Percentiles rank a stretch among this genome's conserved stretches.
Conservation (phyloP, 2,113 vertebrate genomes). For the Salvelinus alpinus region DNA sequence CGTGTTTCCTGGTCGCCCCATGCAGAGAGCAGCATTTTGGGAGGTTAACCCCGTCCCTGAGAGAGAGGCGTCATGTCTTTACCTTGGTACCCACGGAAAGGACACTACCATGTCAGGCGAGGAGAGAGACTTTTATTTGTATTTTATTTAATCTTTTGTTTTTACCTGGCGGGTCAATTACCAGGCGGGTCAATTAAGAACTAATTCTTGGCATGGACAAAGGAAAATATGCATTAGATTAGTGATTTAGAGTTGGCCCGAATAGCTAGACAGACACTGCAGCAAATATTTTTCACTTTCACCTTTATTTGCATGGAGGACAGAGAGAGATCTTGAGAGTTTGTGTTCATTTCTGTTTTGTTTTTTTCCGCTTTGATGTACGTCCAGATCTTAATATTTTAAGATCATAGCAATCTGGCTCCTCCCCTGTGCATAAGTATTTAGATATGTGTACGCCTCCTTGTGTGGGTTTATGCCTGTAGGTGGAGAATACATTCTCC, state of each 20-base stretch:
- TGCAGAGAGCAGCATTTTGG: conserved; percentile 40
- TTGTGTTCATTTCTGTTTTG: background rate
- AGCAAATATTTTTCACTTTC: no score
- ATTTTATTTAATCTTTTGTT: no score
- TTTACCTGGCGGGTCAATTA: no score
- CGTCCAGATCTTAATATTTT: background rate
- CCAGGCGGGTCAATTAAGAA: no score
- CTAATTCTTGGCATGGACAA: no score
- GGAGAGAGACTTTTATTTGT: no score
- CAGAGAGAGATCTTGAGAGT: no score
- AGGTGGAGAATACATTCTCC: background rate
- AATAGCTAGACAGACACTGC: no score
- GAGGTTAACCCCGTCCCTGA: conserved; percentile 16
- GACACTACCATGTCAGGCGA: background rate
- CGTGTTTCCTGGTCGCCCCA: conserved; percentile 75
- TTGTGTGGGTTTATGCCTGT: background rate
- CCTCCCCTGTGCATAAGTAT: background rate
- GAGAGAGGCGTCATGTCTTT: background rate
- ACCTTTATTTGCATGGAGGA: background rate
- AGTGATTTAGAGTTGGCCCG: no score
- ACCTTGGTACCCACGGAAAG: background rate
- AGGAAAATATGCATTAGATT: no score
- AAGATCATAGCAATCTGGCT: background rate
- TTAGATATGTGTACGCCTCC: no score
- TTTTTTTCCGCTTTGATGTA: conserved; percentile 39